Evolutionary conservation across 2,113 vertebrate genomes (phyloP).

Genomic region (Trematomus loennbergii): DNA sequence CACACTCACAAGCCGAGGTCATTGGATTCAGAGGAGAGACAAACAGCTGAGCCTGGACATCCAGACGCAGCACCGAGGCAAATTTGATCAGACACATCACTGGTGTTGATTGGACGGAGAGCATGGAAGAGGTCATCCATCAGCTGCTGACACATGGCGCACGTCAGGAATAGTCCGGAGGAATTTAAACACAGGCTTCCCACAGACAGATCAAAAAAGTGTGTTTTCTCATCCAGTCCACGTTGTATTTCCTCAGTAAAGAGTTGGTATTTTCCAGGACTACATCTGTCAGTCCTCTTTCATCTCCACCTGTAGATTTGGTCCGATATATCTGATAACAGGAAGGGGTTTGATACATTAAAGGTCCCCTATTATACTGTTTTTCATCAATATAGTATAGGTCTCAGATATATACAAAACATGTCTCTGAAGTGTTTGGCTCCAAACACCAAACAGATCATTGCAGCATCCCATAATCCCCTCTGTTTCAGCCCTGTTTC

Average conservation of each 20-base stretch:
- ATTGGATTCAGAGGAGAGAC: constrained; percentile 49
- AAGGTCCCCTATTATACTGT: no score
- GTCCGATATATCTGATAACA: constrained; percentile 91
- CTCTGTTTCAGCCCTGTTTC: no score
- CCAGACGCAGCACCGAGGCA: constrained; percentile 53
- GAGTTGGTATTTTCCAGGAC: constrained; percentile 91
- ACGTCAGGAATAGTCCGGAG: constrained; percentile 19
- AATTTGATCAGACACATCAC: constrained; percentile 66
- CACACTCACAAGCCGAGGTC: constrained; percentile 36
- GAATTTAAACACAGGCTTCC: constrained; percentile 25
- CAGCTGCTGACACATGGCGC: constrained; percentile 24
- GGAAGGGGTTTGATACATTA: neutral
- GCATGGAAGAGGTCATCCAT: constrained; percentile 51
- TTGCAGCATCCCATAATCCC: no score
- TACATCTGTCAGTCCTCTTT: constrained; percentile 89
- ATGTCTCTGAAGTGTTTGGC: no score
- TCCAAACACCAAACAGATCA: no score
- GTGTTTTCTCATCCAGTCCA: neutral
- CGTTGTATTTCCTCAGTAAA: constrained; percentile 76
- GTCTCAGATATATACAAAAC: no score
- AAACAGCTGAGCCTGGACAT: constrained; percentile 69
- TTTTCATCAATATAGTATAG: no score
- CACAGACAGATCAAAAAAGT: neutral
- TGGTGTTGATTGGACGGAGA: constrained; percentile 47
- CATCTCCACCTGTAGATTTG: constrained; percentile 85